phyloP scores from a whole-genome alignment of 2,113 vertebrate species.

The Mungos mungo region DNA sequence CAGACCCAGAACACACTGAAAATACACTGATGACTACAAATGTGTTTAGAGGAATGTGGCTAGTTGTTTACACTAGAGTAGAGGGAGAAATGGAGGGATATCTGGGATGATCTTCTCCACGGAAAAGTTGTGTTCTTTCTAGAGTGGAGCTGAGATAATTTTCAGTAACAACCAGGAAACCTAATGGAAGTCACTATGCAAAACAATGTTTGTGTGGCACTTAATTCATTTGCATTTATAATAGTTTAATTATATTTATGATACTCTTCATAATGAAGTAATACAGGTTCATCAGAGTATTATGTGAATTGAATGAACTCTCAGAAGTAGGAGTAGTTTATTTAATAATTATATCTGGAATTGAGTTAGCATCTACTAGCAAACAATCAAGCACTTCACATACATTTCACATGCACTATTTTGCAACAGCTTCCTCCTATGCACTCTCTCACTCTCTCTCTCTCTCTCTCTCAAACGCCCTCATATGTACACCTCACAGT shows the following conservation, averaged over 20 bases:
- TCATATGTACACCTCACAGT: not conserved
- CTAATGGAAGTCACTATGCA: not conserved
- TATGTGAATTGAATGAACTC: not conserved
- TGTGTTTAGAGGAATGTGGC: not conserved
- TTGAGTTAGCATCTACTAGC: not conserved
- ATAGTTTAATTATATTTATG: slow-evolving; percentile 27
- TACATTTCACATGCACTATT: not conserved
- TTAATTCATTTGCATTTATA: not conserved
- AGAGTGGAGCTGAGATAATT: not conserved
- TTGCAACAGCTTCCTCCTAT: not conserved
- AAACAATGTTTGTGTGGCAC: not conserved
- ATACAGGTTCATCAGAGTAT: not conserved
- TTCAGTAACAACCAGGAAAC: not conserved
- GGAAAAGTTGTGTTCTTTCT: not conserved
- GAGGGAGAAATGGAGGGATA: rapidly evolving
- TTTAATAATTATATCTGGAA: not conserved
- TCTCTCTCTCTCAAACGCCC: not conserved
- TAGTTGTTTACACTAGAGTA: not conserved
- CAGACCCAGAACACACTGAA: not conserved
- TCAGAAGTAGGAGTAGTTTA: not conserved
- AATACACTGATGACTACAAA: not conserved
- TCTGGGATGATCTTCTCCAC: not conserved
- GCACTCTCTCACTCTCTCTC: no score
- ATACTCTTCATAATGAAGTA: not conserved
- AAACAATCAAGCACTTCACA: not conserved